Percentiles rank a stretch among this genome's conserved stretches.
Evolutionary conservation across 2,113 vertebrate species (phyloP).

Genomic region (Haemorhous mexicanus): DNA sequence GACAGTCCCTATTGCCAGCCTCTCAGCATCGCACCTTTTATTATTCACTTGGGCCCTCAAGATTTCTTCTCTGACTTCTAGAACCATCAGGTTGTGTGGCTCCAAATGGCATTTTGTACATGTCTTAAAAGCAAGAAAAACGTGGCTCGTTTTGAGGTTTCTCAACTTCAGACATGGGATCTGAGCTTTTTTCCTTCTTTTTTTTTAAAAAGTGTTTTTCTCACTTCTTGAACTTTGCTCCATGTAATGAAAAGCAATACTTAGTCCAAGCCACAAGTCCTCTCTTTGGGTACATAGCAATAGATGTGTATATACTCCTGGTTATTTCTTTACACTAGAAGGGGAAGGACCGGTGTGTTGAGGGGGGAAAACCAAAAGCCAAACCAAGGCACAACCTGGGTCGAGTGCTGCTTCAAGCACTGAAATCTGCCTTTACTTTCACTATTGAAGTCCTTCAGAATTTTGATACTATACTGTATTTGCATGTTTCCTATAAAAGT

Average conservation of each 20-base stretch:
- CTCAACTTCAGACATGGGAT: slow-evolving; percentile 70
- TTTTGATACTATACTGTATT: slow-evolving; percentile 6
- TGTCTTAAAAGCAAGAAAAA: slow-evolving; percentile 75
- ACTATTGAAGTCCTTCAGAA: background rate
- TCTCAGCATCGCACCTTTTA: slow-evolving; percentile 96
- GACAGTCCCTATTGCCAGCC: slow-evolving; percentile 99
- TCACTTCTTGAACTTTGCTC: slow-evolving; percentile 55
- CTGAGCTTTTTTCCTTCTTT: slow-evolving; percentile 60
- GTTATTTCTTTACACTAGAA: slow-evolving; percentile 38
- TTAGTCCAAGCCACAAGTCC: slow-evolving; percentile 70
- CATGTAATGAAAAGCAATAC: slow-evolving; percentile 76
- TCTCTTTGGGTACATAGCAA: slow-evolving; percentile 75
- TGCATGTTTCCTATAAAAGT: slow-evolving; percentile 27
- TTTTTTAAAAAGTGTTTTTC: slow-evolving; percentile 27
- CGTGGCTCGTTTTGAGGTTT: slow-evolving; percentile 70
- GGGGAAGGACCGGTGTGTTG: slow-evolving; percentile 11
- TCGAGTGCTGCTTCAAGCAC: slow-evolving; percentile 12
- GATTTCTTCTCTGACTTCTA: slow-evolving; percentile 99
- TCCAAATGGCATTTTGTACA: slow-evolving; percentile 77
- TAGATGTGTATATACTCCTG: slow-evolving; percentile 65
- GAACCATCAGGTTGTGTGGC: slow-evolving; percentile 87
- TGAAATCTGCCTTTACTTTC: background rate
- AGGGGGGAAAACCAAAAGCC: background rate
- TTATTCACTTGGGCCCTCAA: slow-evolving; percentile 98
- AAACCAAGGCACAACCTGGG: background rate